phyloP scores from a whole-genome alignment of 2,113 vertebrate genomes.

The Crotalus viridis region DNA sequence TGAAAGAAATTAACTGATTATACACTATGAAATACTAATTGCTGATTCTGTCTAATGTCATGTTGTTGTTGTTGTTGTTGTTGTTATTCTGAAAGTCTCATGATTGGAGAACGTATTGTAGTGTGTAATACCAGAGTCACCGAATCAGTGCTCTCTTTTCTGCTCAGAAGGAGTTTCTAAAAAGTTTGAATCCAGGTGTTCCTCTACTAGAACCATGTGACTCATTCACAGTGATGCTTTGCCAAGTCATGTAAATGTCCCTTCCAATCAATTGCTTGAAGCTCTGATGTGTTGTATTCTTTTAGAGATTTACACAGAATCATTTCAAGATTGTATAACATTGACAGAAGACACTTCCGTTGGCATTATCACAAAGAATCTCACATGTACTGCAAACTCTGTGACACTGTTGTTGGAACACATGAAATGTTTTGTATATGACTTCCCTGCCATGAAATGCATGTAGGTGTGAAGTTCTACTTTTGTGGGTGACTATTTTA shows the following conservation, averaged over 20 bases:
- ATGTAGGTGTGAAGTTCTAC: background rate
- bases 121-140: background rate
- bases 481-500: background rate
- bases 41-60: background rate
- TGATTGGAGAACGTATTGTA: background rate
- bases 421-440: background rate
- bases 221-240: background rate
- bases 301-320: background rate
- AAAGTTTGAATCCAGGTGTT: background rate
- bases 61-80: background rate
- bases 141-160: background rate
- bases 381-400: background rate
- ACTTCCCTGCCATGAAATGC: background rate
- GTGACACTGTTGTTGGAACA: background rate
- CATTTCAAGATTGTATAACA: background rate
- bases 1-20: background rate
- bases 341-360: background rate
- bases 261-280: background rate
- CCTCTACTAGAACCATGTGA: background rate
- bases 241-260: background rate
- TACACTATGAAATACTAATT: background rate
- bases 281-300: background rate
- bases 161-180: background rate
- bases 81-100: background rate
- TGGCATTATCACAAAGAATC: background rate